Evolutionary conservation across 2,888 invertebrate species (phyloP).

Genomic region (Dasysyrphus tricinctus): DNA sequence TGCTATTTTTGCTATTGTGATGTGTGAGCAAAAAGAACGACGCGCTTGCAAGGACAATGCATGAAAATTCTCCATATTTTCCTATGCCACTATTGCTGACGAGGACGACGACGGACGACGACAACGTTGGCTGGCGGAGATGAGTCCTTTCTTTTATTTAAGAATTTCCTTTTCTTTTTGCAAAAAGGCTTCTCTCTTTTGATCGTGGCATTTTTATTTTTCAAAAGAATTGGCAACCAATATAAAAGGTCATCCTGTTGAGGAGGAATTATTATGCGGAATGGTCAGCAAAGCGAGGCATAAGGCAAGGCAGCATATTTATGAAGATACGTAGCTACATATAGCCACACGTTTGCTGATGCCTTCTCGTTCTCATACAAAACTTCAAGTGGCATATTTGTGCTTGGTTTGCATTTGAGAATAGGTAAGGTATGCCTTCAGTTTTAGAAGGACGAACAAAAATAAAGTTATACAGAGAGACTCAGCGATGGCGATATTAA

Average conservation of each 20-base stretch:
- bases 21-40: constrained; percentile 33
- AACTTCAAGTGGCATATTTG: constrained; percentile 49
- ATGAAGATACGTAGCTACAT: constrained; percentile 19
- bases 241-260: constrained; percentile 66
- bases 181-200: constrained; percentile 38
- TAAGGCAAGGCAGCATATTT: constrained; percentile 48
- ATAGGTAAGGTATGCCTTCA: background rate
- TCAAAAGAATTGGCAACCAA: constrained; percentile 67
- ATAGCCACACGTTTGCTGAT: constrained; percentile 27
- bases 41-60: constrained; percentile 56
- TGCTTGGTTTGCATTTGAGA: constrained; percentile 55
- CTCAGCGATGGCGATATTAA: constrained; percentile 20
- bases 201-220: constrained; percentile 42
- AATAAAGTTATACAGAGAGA: constrained; percentile 3
- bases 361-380: constrained; percentile 1
- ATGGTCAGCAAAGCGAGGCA: constrained; percentile 55
- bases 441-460: constrained; percentile 4
- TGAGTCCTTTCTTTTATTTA: constrained; percentile 63
- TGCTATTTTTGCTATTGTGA: constrained; percentile 36
- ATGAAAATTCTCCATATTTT: constrained; percentile 52
- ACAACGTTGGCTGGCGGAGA: constrained; percentile 46
- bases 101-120: constrained; percentile 20
- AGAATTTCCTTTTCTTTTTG: constrained; percentile 21
- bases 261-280: constrained; percentile 39
- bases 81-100: constrained; percentile 11